Base-by-base conservation (phyloP, 2,888 invertebrate genomes). In the Caenorhabditis panamensis region DNA sequence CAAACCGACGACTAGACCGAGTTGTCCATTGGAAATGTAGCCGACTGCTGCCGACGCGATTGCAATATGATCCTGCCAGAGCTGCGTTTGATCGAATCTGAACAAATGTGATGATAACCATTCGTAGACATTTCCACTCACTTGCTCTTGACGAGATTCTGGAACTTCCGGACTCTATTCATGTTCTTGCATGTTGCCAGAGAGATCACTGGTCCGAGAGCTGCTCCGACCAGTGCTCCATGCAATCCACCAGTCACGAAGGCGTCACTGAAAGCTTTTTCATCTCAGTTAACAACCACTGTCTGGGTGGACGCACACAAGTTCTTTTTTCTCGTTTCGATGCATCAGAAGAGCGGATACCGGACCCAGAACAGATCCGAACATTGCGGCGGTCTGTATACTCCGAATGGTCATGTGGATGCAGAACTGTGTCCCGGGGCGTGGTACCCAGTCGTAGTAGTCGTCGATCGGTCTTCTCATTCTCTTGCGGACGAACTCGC, bases 381-480 rank as follows among this genome's bases (percentile, higher is more conserved):
- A 68, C 11, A 87, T 56, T 18, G 87, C 86, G 26, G 84, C 86
- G 2, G 86, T 87, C 79, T 87, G 79, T 16, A 87, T 82, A 28
- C 86, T 88, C 47, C 88, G 78, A 54, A 88, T 82, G 26, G 86
- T 84, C 44, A 89, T 86, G 68, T 89, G 89, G 56, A 88, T 86
- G 67, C 87, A 83, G 69, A 87, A 88, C 59, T 89, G 88, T 0
- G 84, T 79, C 9, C 84, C 84, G 0, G 89, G 86, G 51, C 82
- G 76, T 1, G 89, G 89, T 8, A 89, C 82, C 56, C 63, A 69
- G 37, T 76, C 81, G 53, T 82, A 82, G 53, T 78, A 82, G 67
- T 78, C 73, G 53, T 78, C 82, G 53, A 76, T 78, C 16, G 69
- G 71, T 37, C 80, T 49, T 26, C 72, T 28, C 16, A 56, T 77